A percentile compares a stretch with the other conserved stretches of the same genome.
These are phyloP conservation scores for Meteorus cinctellus DNA, from an alignment of 2,888 invertebrate genomes.

Conservation along the genomic window DNA sequence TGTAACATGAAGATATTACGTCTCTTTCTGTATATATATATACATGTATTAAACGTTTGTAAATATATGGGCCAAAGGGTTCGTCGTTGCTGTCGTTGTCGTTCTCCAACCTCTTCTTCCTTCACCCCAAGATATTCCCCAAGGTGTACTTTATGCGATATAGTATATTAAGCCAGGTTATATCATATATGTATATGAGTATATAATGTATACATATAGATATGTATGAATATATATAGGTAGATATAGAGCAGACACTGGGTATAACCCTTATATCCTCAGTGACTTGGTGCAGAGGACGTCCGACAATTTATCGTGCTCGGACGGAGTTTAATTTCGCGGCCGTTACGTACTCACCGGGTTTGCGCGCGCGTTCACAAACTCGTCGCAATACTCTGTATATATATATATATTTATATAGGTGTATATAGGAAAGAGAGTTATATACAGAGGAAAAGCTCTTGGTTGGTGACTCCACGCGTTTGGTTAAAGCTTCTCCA, in stretches of 20 bases:
- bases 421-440: not conserved
- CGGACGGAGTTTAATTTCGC: slow-evolving; percentile 62
- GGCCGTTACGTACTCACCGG: slow-evolving; percentile 50
- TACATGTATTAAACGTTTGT: not conserved
- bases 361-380: slow-evolving; percentile 10
- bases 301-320: slow-evolving; percentile 62
- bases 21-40: slow-evolving; percentile 16
- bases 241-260: slow-evolving; percentile 35
- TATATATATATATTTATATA: slow-evolving; percentile 5
- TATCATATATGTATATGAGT: slow-evolving; percentile 44
- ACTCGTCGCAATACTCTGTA: slow-evolving; percentile 30
- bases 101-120: not conserved
- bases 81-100: slow-evolving; percentile 19
- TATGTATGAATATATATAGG: not conserved
- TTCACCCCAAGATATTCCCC: slow-evolving; percentile 24
- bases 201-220: slow-evolving; percentile 26
- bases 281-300: slow-evolving; percentile 58
- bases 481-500: slow-evolving; percentile 22
- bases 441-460: not conserved
- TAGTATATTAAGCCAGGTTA: slow-evolving; percentile 42
- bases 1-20: slow-evolving; percentile 1
- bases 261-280: slow-evolving; percentile 52
- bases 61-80: slow-evolving; percentile 22
- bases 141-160: slow-evolving; percentile 46
- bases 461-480: slow-evolving; percentile 15